A percentile compares a stretch with the other conserved stretches of the same genome.
Conservation (phyloP, 92 coral and sea anemone species). For the Palythoa grandis region DNA sequence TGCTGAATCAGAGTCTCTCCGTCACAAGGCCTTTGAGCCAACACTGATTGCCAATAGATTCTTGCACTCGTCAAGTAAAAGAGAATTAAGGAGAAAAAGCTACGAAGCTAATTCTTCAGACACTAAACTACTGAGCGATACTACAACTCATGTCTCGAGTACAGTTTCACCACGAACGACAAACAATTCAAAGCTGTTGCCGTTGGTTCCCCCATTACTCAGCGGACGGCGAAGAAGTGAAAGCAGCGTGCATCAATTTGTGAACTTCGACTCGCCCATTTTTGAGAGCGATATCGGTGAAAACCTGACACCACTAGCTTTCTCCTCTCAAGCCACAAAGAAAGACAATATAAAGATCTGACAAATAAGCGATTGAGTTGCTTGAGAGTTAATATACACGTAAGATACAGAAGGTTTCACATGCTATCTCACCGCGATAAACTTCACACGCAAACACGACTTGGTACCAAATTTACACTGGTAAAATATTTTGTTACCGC, state of each 20-base stretch:
- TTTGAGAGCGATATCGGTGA: slow-evolving; percentile 5
- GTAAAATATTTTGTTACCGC: too few species aligned
- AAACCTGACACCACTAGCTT: slow-evolving; percentile 20
- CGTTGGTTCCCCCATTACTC: slow-evolving; percentile 3
- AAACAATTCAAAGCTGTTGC: neutral
- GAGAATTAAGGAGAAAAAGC: neutral
- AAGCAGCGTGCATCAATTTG: neutral
- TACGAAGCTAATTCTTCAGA: slow-evolving; percentile 1
- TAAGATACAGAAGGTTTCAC: too few species aligned
- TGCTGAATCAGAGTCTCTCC: neutral
- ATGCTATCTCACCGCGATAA: too few species aligned
- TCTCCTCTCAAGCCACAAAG: slow-evolving; percentile 17
- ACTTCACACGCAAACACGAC: too few species aligned
- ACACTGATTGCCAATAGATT: neutral
- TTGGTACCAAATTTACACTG: too few species aligned
- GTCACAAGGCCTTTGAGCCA: slow-evolving; percentile 6
- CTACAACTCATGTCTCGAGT: neutral
- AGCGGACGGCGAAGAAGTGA: slow-evolving; percentile 29
- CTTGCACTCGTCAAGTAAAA: neutral
- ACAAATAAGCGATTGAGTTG: neutral
- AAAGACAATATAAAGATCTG: neutral
- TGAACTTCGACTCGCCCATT: slow-evolving; percentile 27
- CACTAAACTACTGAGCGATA: neutral
- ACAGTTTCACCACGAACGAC: neutral
- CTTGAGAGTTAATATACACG: neutral